These are phyloP conservation scores for Salvelinus namaycush DNA, from an alignment of 2,113 vertebrate genomes.

Conservation along the genomic window DNA sequence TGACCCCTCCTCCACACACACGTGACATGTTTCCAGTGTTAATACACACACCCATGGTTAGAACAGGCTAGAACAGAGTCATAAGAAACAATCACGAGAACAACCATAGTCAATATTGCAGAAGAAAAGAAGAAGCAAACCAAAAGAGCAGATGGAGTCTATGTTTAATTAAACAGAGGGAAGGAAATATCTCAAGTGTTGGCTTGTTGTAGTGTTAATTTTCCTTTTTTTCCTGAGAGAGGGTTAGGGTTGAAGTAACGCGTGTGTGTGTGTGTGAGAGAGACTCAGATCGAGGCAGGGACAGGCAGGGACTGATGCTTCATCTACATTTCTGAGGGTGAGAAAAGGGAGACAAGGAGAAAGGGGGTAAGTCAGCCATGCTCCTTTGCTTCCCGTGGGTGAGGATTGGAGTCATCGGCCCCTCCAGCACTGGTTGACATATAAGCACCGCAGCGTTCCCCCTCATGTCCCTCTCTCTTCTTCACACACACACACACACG, in stretches of 20 bases:
- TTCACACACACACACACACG: slow-evolving; percentile 18
- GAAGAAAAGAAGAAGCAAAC: slow-evolving; percentile 52
- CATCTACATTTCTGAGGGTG: slow-evolving; percentile 51
- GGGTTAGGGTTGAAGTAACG: slow-evolving; percentile 10
- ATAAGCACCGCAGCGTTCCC: slow-evolving; percentile 13
- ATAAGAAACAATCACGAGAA: slow-evolving; percentile 63
- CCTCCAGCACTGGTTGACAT: slow-evolving; percentile 32
- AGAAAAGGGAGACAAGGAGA: slow-evolving; percentile 38
- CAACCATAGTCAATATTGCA: slow-evolving; percentile 66
- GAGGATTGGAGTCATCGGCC: slow-evolving; percentile 36
- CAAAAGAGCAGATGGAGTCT: slow-evolving; percentile 70
- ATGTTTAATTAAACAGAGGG: slow-evolving; percentile 77
- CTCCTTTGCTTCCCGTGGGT: slow-evolving; percentile 40
- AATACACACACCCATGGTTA: slow-evolving; percentile 58
- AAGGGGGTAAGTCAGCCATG: slow-evolving; percentile 40
- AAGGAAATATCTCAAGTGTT: slow-evolving; percentile 68
- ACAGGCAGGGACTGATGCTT: slow-evolving; percentile 37
- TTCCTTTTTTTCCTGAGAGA: slow-evolving; percentile 62
- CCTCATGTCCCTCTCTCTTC: slow-evolving; percentile 33
- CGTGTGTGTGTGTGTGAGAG: background rate
- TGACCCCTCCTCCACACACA: slow-evolving; percentile 52
- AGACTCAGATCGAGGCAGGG: background rate
- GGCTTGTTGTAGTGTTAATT: slow-evolving; percentile 59
- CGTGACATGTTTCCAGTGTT: slow-evolving; percentile 39
- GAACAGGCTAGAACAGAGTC: slow-evolving; percentile 65